These are phyloP conservation scores for Microvelia longipes DNA, from an alignment of 1,140 invertebrate genomes.

Conservation along the genomic window DNA sequence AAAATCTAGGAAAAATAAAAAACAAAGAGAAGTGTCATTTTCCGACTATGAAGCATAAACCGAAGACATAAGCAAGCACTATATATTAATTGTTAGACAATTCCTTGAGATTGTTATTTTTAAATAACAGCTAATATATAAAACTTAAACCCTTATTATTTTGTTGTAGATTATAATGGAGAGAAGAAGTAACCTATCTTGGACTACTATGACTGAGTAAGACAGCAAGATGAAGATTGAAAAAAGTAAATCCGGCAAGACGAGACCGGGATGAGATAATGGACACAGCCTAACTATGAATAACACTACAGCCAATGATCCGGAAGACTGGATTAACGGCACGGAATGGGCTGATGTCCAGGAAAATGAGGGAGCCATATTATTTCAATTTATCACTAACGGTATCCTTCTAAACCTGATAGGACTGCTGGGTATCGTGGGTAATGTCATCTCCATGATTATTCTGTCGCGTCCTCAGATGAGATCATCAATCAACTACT, in stretches of 20 bases:
- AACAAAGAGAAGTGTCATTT: too few species aligned
- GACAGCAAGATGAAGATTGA: not conserved
- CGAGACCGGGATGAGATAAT: not conserved
- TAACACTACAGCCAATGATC: not conserved
- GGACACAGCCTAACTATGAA: not conserved
- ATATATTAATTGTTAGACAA: too few species aligned
- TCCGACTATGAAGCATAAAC: too few species aligned
- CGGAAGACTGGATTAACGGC: not conserved
- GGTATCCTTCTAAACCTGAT: conserved; percentile 69
- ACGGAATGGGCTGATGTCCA: not conserved
- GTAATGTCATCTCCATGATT: conserved; percentile 75
- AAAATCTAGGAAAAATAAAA: too few species aligned
- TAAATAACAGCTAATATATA: too few species aligned
- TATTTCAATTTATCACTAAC: conserved; percentile 66
- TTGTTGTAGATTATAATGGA: too few species aligned
- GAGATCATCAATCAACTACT: conserved; percentile 85
- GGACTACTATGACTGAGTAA: too few species aligned
- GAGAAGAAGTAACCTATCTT: too few species aligned
- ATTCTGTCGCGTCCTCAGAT: conserved; percentile 82
- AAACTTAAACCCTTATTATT: too few species aligned
- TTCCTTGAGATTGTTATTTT: too few species aligned
- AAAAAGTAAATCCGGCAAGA: not conserved
- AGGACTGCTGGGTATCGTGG: conserved; percentile 68
- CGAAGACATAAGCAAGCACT: too few species aligned
- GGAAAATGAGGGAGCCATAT: conserved; percentile 24